Evolutionary conservation across 2,113 vertebrate genomes (phyloP), one percentile per base, ranked within the genome.

Genomic region (western clawed frog (Xenopus tropicalis)): DNA sequence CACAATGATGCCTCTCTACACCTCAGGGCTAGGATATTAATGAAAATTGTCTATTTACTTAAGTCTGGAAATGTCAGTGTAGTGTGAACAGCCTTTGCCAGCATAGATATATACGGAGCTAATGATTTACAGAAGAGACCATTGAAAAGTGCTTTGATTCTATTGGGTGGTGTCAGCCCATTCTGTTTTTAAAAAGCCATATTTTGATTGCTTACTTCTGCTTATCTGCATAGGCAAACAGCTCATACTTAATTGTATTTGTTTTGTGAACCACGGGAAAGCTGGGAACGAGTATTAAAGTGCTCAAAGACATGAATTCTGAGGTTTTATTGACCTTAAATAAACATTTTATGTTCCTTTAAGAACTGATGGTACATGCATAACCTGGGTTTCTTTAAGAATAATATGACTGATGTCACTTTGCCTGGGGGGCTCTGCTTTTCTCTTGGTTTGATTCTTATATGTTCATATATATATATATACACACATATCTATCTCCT

Each of bases 121-220:
- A 46, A 66, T 51, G 44, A 66, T 48, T 48, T 48, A 48, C 64
- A 66, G 64, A 66, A 22, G 11, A 48, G 44, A 46, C 5, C 23
- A 48, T 66, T 66, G 20, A 66, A 48, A 66, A 46, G 14, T 43
- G 4, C 23, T 66, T 66, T 66, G 10, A 48, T 48, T 21, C 14
- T 66, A 66, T 48, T 66, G 64, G 51, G 43, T 22, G 5, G 64
- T 66, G 64, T 48, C 64, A 66, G 64, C 64, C 22, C 43, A 48
- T 48, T 37, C 29, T 37, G 48, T n/a, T 43, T 66, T 48, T 21
- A 66, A 51, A 43, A 66, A 66, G n/a, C n/a, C 42, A 43, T 44
- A 51, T 21, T 66, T 14, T 66, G 44, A 66, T 66, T 66, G n/a
- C 43, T 43, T 23, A 13, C 43, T 46, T 22, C 12, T 23, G 43